Evolutionary conservation across 35 echinoderm and acorn worm genomes (phyloP).

Genomic region (Apostichopus californicus): DNA sequence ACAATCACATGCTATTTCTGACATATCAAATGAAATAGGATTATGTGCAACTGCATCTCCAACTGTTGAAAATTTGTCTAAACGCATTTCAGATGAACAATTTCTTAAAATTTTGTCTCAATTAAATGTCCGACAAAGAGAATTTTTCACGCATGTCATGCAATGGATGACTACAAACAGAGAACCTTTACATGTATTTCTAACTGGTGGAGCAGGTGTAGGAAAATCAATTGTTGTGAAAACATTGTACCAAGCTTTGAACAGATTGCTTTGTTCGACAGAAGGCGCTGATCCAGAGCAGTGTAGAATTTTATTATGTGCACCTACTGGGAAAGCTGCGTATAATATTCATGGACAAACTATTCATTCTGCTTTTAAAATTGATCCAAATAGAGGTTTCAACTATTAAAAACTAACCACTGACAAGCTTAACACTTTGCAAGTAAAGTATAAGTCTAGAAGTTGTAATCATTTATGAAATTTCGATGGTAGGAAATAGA

Average conservation of each 20-base stretch:
- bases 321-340: conserved; percentile 60
- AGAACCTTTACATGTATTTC: conserved; percentile 43
- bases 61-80: background rate
- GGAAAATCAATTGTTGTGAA: conserved; percentile 39
- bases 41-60: background rate
- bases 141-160: conserved; percentile 6
- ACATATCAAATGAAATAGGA: conserved; percentile 49
- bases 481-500: conserved; percentile 58
- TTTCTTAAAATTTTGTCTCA: background rate
- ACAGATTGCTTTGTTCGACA: conserved; percentile 11
- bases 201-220: conserved; percentile 60
- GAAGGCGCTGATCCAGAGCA: conserved; percentile 46
- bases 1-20: background rate
- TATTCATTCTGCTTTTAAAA: conserved; percentile 48
- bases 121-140: background rate
- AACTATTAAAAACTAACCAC: conserved; percentile 14
- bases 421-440: conserved; percentile 39
- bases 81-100: background rate
- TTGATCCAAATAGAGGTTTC: conserved; percentile 41
- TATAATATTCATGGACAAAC: conserved; percentile 40
- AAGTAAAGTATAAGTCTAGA: conserved; percentile 48
- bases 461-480: conserved; percentile 62
- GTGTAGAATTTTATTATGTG: conserved; percentile 35
- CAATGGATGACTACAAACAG: background rate
- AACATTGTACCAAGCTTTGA: conserved; percentile 30